Conservation (phyloP, 2,888 invertebrate genomes). For the Sycophila texana region DNA sequence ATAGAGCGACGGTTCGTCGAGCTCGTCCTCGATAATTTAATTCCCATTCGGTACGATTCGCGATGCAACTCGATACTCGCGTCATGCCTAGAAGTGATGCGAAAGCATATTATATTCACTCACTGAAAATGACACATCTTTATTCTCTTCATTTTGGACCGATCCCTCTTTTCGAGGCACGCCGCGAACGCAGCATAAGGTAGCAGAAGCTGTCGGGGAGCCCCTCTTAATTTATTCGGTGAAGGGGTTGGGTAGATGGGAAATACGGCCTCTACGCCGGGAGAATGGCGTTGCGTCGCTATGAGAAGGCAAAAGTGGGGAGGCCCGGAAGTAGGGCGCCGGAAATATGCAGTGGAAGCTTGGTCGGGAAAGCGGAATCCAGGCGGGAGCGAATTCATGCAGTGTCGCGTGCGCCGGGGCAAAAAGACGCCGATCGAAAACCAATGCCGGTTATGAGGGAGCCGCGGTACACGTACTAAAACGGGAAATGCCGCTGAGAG, state of each 20-base stretch:
- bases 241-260: neutral
- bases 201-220: neutral
- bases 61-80: no score
- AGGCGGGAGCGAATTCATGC: slow-evolving; percentile 7
- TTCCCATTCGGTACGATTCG: no score
- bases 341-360: slow-evolving; percentile 29
- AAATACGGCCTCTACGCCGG: slow-evolving; percentile 30
- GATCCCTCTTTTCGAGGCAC: no score
- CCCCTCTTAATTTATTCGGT: slow-evolving; percentile 9
- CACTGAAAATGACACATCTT: no score
- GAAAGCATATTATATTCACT: no score
- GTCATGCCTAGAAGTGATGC: no score
- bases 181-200: neutral
- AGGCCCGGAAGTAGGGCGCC: slow-evolving; percentile 1
- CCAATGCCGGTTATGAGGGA: slow-evolving; percentile 13
- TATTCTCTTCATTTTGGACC: no score
- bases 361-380: slow-evolving; percentile 16
- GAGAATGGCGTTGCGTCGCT: slow-evolving; percentile 1
- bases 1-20: no score
- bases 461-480: neutral
- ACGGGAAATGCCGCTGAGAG: neutral
- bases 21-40: no score
- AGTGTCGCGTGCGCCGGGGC: neutral
- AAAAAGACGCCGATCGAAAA: slow-evolving; percentile 25
- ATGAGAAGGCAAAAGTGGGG: neutral